Evolutionary conservation across 2,888 invertebrate genomes (phyloP), one percentile per base, ranked within the genome.

Genomic region (Thelaira solivaga): DNA sequence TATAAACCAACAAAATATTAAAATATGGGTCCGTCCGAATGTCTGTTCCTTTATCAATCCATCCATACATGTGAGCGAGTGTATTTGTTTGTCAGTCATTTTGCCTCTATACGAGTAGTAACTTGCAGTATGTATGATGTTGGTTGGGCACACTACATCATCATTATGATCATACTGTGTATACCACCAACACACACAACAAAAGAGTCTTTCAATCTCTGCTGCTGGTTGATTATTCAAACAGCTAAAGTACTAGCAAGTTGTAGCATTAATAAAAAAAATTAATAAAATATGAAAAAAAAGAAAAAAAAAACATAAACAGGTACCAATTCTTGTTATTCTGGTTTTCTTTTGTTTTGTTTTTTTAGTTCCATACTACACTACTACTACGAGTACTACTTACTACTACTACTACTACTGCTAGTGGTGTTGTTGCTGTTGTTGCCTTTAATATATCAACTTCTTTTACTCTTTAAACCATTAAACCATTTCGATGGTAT

Each of bases 271-370:
- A 57, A 64, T 72, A 65, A 55, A 67, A 51, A 39, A 29, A 11
- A n/a, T n/a, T n/a, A n/a, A n/a, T n/a, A n/a, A n/a, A n/a, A n/a
- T n/a, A 59, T 18, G 8, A 45, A n/a, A 59, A 16, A 41, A 41
- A 26, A 47, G 43, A 47, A 51, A 39, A 65, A 31, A 57, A 53
- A 72, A 65, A 41, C 6, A 65, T 24, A 78, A 77, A 78, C 80
- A 80, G 80, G 80, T 80, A 80, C 80, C 62, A 75, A 71, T 80
- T 80, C 80, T 80, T 75, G 80, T 75, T 72, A 80, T 80, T 64
- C 80, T 64, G 80, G 80, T 80, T 80, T 75, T 73, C 53, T 49
- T 61, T 51, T 75, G 61, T 74, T 49, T 36, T 26, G 8, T 68
- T 73, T 49, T n/a, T 41, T 55, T 53, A 73, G 62, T 77, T 41